Conservation (phyloP, 2,113 vertebrate genomes). For the Ochotona princeps region DNA sequence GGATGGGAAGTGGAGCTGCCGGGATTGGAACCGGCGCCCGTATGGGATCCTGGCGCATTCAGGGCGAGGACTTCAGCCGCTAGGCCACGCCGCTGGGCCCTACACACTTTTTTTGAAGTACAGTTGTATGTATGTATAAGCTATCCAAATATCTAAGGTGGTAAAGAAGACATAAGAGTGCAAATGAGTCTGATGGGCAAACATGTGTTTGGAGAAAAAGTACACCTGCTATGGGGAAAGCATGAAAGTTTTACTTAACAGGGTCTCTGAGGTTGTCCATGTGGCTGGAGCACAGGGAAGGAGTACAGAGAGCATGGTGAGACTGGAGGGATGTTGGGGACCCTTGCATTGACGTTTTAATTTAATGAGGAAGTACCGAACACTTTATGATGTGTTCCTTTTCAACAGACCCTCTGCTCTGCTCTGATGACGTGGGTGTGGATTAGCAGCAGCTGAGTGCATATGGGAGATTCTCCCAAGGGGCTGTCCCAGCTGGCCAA, state of each 20-base stretch:
- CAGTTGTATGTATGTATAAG: too few relatives aligned
- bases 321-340: not conserved
- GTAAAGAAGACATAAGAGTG: not conserved
- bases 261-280: not conserved
- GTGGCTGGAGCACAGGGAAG: not conserved
- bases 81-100: too few relatives aligned
- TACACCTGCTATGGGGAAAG: not conserved
- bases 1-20: too few relatives aligned
- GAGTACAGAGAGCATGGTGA: not conserved
- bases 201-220: not conserved
- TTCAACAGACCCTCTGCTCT: not conserved
- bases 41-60: too few relatives aligned
- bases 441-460: not conserved
- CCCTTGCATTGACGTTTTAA: not conserved
- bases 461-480: too few relatives aligned
- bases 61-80: too few relatives aligned
- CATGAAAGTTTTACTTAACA: not conserved
- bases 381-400: constrained; percentile 50
- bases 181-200: not conserved
- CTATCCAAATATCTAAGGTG: not conserved
- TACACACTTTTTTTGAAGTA: too few relatives aligned
- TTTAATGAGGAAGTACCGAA: not conserved
- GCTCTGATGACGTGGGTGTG: not conserved
- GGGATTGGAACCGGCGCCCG: too few relatives aligned
- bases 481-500: too few relatives aligned